A percentile compares a stretch with the other conserved stretches of the same genome.
Conservation (phyloP, 37 sponge, comb jelly and placozoan genomes). For the Diacarnus erythraeanus region DNA sequence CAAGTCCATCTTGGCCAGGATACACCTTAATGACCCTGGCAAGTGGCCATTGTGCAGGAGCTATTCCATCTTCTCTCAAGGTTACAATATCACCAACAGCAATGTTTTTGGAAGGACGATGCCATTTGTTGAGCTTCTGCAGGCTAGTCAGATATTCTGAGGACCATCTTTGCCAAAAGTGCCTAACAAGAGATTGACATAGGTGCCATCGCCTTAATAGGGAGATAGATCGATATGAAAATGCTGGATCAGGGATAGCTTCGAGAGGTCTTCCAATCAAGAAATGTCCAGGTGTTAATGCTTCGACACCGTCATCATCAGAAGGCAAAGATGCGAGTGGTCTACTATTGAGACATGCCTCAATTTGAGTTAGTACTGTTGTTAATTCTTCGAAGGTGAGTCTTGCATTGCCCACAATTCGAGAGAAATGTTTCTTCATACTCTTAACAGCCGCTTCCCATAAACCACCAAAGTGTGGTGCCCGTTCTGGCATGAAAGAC, state of each 20-base stretch:
- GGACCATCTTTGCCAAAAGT: conserved; percentile 44
- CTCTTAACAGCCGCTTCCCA: conserved; percentile 17
- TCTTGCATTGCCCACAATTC: neutral
- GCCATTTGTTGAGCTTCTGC: conserved; percentile 20
- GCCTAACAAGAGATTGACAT: conserved; percentile 26
- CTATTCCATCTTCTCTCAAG: no score
- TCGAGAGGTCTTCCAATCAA: conserved; percentile 43
- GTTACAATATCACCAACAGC: neutral
- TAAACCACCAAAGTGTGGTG: conserved; percentile 16
- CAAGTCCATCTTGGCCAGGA: conserved; percentile 15
- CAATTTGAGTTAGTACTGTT: conserved; percentile 18
- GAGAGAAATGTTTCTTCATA: neutral
- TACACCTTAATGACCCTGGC: no score
- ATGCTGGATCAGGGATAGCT: no score
- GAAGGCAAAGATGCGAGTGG: no score
- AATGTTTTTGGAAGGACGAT: conserved; percentile 7
- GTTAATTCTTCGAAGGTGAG: neutral
- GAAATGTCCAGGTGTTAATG: conserved; percentile 49
- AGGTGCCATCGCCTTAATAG: no score
- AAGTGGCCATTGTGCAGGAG: no score
- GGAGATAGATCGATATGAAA: no score
- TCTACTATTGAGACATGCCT: conserved; percentile 31
- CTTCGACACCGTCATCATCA: conserved; percentile 39
- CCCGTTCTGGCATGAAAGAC: neutral
- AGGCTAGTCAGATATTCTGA: conserved; percentile 29